Conservation (phyloP, 2,113 vertebrate species). For the Varanus komodoensis region DNA sequence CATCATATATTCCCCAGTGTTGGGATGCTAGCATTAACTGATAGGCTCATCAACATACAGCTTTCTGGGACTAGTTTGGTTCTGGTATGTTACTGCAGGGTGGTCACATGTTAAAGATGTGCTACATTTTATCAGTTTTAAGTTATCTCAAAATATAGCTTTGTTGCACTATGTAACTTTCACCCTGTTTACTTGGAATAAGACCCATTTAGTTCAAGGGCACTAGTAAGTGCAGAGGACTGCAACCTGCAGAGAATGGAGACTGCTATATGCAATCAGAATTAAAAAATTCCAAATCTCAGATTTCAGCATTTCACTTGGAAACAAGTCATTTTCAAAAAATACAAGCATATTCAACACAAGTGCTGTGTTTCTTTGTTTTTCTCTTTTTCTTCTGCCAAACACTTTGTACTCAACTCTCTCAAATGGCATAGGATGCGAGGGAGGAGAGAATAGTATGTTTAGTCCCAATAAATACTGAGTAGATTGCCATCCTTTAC, state of each 20-base stretch:
- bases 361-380: constrained; percentile 58
- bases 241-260: constrained; percentile 1
- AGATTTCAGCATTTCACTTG: constrained; percentile 46
- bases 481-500: constrained; percentile 60
- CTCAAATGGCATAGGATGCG: constrained; percentile 63
- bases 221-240: not conserved
- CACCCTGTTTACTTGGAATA: not conserved
- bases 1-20: not conserved
- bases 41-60: not conserved
- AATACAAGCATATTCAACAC: constrained; percentile 65
- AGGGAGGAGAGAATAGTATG: constrained; percentile 64
- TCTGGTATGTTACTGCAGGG: not conserved
- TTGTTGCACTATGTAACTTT: not conserved
- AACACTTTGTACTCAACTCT: constrained; percentile 59
- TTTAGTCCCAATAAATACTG: constrained; percentile 62
- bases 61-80: not conserved
- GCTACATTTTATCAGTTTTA: not conserved
- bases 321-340: constrained; percentile 57
- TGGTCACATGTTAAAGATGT: not conserved
- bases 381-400: constrained; percentile 66
- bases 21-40: not conserved
- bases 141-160: not conserved
- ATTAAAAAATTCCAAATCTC: constrained; percentile 11
- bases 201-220: not conserved
- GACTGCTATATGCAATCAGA: not conserved